Percentiles rank a stretch among this genome's conserved stretches.
phyloP scores from a whole-genome alignment of 2,888 invertebrate genomes.

The Nemurella pictetii region DNA sequence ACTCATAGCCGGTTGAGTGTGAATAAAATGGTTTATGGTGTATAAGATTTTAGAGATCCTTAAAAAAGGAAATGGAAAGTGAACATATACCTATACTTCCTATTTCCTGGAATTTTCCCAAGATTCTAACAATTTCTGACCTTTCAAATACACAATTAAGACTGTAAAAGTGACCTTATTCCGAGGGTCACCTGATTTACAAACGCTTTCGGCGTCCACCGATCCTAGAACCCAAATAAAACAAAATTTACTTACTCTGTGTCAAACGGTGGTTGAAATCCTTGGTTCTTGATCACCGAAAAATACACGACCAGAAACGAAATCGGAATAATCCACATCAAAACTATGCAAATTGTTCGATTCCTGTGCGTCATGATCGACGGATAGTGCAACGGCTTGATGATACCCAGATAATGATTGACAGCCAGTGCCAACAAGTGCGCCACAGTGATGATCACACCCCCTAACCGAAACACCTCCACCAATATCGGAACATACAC shows the following conservation, averaged over 20 bases:
- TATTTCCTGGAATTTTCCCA: too few relatives aligned
- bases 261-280: conserved; percentile 49
- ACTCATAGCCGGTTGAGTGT: too few relatives aligned
- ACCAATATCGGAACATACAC: conserved; percentile 45
- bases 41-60: too few relatives aligned
- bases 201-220: too few relatives aligned
- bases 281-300: conserved; percentile 54
- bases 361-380: conserved; percentile 60
- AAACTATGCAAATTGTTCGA: conserved; percentile 55
- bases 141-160: too few relatives aligned
- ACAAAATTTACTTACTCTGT: conserved; percentile 29
- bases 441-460: conserved; percentile 63
- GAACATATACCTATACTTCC: too few relatives aligned
- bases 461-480: conserved; percentile 58
- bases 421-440: conserved; percentile 65
- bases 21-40: too few relatives aligned
- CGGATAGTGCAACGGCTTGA: conserved; percentile 64
- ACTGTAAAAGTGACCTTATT: too few relatives aligned
- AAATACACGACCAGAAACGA: conserved; percentile 58
- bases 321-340: conserved; percentile 62
- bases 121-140: too few relatives aligned
- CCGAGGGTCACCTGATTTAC: too few relatives aligned
- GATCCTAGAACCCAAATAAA: too few relatives aligned
- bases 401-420: conserved; percentile 69
- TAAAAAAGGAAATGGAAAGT: too few relatives aligned